phyloP scores from a whole-genome alignment of 2,113 vertebrate genomes.

The Phalacrocorax carbo region DNA sequence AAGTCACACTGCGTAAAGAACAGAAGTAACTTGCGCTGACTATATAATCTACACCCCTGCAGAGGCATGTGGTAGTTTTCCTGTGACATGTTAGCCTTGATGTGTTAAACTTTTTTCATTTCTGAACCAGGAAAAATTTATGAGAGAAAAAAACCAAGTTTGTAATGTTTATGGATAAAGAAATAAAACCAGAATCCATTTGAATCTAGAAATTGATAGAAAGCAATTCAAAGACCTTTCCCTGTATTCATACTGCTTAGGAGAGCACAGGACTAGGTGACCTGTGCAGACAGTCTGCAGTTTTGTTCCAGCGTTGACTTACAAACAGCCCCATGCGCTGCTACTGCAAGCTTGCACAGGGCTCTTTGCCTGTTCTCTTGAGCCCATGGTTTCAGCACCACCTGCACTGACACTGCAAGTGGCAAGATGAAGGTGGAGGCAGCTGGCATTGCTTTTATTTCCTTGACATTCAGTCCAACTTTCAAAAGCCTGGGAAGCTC shows the following conservation, averaged over 20 bases:
- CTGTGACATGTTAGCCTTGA: background rate
- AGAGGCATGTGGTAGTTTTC: background rate
- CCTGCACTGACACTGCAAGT: rapidly evolving
- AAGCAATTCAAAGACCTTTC: background rate
- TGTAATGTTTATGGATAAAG: background rate
- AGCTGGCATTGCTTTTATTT: background rate
- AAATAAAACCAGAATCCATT: background rate
- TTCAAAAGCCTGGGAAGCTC: background rate
- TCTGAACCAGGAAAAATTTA: background rate
- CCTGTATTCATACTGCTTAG: background rate
- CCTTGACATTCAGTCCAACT: background rate
- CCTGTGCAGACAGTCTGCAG: background rate
- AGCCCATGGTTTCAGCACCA: background rate
- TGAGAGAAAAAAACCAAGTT: background rate
- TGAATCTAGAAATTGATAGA: background rate
- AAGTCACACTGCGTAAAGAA: background rate
- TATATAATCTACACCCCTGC: background rate
- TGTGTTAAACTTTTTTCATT: background rate
- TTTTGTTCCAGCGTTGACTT: background rate
- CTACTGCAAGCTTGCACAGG: background rate
- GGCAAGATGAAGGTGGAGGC: background rate
- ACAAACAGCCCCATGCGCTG: background rate
- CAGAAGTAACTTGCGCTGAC: background rate
- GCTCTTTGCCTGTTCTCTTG: background rate
- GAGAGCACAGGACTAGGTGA: background rate